A percentile compares a stretch with the other conserved stretches of the same genome.
These are phyloP conservation scores for Lepidotrigona ventralis DNA, from an alignment of 1,140 invertebrate genomes.

Conservation along the genomic window DNA sequence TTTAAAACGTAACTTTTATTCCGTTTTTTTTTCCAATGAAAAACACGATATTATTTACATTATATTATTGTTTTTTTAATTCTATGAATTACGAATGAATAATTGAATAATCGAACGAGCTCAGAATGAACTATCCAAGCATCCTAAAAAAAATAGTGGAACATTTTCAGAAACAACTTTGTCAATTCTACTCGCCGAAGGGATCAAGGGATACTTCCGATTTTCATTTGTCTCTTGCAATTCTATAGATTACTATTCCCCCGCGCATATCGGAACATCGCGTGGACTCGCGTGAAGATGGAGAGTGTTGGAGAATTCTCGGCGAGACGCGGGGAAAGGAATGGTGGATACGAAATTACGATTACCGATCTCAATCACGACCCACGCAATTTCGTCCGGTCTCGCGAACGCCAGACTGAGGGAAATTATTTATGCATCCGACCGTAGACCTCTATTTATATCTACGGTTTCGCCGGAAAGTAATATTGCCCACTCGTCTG, in stretches of 20 bases:
- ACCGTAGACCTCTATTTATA: slow-evolving; percentile 3
- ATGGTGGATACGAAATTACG: background rate
- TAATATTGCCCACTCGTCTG: slow-evolving; percentile 31
- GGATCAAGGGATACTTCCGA: background rate
- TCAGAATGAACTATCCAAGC: too few relatives aligned
- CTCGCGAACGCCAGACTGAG: background rate
- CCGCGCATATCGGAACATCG: background rate
- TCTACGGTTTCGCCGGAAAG: slow-evolving; percentile 38
- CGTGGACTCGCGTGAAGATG: background rate
- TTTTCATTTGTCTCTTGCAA: background rate
- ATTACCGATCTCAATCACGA: slow-evolving; percentile 27
- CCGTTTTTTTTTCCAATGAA: too few relatives aligned
- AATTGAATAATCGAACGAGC: too few relatives aligned
- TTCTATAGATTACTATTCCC: background rate
- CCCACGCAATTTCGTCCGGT: slow-evolving; percentile 22
- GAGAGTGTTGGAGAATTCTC: background rate
- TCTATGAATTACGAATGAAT: too few relatives aligned
- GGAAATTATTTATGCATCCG: slow-evolving; percentile 35
- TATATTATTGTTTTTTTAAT: too few relatives aligned
- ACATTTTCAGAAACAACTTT: too few relatives aligned
- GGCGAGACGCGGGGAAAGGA: background rate
- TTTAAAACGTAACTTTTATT: too few relatives aligned
- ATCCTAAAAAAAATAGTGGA: too few relatives aligned
- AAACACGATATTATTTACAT: too few relatives aligned
- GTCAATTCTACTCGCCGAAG: too few relatives aligned